phyloP scores from a whole-genome alignment of 2,113 vertebrate species.

The Donacobius atricapilla region DNA sequence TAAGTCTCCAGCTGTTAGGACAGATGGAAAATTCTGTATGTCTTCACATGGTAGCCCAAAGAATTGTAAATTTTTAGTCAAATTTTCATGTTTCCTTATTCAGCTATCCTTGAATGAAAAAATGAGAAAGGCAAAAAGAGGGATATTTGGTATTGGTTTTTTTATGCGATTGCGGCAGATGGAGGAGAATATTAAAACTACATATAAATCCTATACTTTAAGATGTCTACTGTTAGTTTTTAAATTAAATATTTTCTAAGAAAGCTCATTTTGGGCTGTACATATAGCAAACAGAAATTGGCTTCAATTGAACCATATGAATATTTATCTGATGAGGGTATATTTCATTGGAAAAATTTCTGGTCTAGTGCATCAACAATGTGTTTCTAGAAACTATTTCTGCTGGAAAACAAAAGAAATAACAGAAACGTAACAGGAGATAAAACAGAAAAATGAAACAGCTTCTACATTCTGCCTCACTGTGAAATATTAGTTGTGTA shows the following conservation, averaged over 20 bases:
- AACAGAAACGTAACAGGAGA: not conserved
- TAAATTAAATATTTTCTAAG: not conserved
- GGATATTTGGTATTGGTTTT: not conserved
- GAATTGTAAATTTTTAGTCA: not conserved
- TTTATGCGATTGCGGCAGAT: not conserved
- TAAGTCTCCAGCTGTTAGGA: not conserved
- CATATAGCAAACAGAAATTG: not conserved
- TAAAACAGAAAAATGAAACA: not conserved
- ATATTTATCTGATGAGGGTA: not conserved
- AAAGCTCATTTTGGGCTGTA: not conserved
- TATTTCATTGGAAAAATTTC: not conserved
- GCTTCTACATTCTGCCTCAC: not conserved
- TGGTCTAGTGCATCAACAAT: not conserved
- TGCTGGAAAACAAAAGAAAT: not conserved
- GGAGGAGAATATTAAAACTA: not conserved
- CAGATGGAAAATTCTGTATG: conserved; percentile 15
- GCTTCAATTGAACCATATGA: not conserved
- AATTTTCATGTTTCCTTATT: not conserved
- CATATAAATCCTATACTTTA: not conserved
- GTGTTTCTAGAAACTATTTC: not conserved
- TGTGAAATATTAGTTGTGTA: not conserved
- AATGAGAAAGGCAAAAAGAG: not conserved
- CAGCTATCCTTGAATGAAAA: not conserved
- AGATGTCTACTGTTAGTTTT: not conserved
- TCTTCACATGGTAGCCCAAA: not conserved